phyloP scores from a whole-genome alignment of 2,113 vertebrate genomes.

The Lasiurus cinereus region DNA sequence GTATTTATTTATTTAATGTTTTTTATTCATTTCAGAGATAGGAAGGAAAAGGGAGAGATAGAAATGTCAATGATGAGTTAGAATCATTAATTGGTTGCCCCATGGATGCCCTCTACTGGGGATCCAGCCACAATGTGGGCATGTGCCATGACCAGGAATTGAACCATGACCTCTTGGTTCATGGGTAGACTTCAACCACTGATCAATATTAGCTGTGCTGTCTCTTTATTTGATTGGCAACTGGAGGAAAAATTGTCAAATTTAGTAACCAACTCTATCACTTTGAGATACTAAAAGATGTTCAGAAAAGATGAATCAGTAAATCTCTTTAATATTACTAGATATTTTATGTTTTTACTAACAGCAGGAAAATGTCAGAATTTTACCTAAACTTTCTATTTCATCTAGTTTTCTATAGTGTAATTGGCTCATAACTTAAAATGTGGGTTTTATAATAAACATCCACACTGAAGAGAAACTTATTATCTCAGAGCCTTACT shows the following conservation, averaged over 20 bases:
- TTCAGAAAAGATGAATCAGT: not conserved
- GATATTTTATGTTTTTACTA: not conserved
- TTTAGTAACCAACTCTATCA: not conserved
- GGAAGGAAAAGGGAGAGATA: too few relatives aligned
- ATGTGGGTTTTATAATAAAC: not conserved
- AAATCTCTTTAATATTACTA: not conserved
- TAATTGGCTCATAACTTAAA: not conserved
- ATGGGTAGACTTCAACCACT: too few relatives aligned
- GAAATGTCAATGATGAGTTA: too few relatives aligned
- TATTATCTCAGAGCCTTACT: not conserved
- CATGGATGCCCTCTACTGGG: too few relatives aligned
- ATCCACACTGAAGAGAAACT: not conserved
- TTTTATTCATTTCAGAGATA: too few relatives aligned
- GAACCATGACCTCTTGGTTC: too few relatives aligned
- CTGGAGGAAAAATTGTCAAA: not conserved
- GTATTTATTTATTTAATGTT: too few relatives aligned
- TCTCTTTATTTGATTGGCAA: not conserved
- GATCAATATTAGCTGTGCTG: not conserved
- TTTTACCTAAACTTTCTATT: not conserved
- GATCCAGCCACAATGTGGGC: too few relatives aligned
- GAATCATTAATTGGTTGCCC: too few relatives aligned
- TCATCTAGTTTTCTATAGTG: not conserved
- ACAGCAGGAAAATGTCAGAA: not conserved
- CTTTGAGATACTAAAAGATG: not conserved
- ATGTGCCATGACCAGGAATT: too few relatives aligned